Evolutionary conservation across 2,888 invertebrate genomes (phyloP).

Genomic region (Pterostichus madidus): DNA sequence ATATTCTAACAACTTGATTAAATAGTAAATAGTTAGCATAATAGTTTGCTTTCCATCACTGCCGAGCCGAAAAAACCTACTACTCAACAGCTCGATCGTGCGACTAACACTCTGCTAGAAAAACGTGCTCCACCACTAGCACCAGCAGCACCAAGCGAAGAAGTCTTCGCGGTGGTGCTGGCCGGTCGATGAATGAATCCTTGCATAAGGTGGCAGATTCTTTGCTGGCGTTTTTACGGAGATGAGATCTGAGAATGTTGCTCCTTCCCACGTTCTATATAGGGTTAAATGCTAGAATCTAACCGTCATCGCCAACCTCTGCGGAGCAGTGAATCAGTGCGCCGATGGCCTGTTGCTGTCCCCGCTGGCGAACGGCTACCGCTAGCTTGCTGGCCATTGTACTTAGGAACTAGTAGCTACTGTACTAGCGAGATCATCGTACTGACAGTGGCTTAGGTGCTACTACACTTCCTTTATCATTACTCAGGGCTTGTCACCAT

Average conservation of each 20-base stretch:
- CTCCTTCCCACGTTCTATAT: conserved; percentile 75
- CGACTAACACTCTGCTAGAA: conserved; percentile 1
- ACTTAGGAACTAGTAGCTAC: too few relatives aligned
- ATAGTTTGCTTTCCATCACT: neutral
- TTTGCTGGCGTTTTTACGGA: conserved; percentile 72
- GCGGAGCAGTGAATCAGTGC: conserved; percentile 61
- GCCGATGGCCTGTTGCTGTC: conserved; percentile 34
- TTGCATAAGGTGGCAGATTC: conserved; percentile 73
- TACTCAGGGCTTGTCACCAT: too few relatives aligned
- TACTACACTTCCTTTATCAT: too few relatives aligned
- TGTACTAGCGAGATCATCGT: too few relatives aligned
- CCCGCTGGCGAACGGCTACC: conserved; percentile 5
- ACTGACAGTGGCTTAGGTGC: too few relatives aligned
- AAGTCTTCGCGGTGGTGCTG: neutral
- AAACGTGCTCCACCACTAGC: neutral
- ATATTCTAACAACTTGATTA: neutral
- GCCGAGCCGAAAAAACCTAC: neutral
- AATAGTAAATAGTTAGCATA: conserved; percentile 10
- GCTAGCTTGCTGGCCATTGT: neutral
- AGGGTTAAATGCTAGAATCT: conserved; percentile 68
- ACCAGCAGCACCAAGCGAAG: neutral
- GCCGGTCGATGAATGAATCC: conserved; percentile 69
- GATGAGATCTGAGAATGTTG: conserved; percentile 74
- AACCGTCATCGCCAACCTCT: conserved; percentile 55
- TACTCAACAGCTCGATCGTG: neutral